Evolutionary conservation across 2,888 invertebrate genomes (phyloP).

Genomic region (Listrodromus nycthemerus): DNA sequence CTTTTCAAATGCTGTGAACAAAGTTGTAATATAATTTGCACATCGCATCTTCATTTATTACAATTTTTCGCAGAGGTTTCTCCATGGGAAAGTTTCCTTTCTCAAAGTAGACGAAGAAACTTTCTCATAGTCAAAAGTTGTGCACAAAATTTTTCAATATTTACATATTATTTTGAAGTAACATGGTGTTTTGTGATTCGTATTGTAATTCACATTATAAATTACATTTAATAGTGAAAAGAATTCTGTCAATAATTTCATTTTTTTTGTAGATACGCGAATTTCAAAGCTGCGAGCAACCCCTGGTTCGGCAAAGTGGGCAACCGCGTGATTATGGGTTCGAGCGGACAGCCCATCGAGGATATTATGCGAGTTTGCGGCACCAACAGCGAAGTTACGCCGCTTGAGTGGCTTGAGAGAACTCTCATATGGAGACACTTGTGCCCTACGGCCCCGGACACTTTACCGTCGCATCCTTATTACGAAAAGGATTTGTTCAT

Average conservation of each 20-base stretch:
- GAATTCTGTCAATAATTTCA: neutral
- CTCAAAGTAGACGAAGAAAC: no score
- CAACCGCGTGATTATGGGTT: conserved; percentile 77
- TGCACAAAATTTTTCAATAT: no score
- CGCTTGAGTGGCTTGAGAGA: conserved; percentile 91
- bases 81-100: no score
- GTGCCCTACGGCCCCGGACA: conserved; percentile 97
- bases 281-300: conserved; percentile 93
- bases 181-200: no score
- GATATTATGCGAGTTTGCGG: conserved; percentile 91
- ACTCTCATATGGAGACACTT: conserved; percentile 95
- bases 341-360: conserved; percentile 94
- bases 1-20: no score
- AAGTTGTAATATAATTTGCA: no score
- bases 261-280: conserved; percentile 86
- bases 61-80: no score
- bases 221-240: no score
- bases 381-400: conserved; percentile 85
- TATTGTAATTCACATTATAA: no score
- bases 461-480: conserved; percentile 95
- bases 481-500: conserved; percentile 94
- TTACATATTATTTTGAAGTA: no score
- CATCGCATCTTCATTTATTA: no score
- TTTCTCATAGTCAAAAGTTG: no score
- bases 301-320: conserved; percentile 87